Evolutionary conservation across 2,888 invertebrate species (phyloP).

Genomic region (Ormyrus rosae): DNA sequence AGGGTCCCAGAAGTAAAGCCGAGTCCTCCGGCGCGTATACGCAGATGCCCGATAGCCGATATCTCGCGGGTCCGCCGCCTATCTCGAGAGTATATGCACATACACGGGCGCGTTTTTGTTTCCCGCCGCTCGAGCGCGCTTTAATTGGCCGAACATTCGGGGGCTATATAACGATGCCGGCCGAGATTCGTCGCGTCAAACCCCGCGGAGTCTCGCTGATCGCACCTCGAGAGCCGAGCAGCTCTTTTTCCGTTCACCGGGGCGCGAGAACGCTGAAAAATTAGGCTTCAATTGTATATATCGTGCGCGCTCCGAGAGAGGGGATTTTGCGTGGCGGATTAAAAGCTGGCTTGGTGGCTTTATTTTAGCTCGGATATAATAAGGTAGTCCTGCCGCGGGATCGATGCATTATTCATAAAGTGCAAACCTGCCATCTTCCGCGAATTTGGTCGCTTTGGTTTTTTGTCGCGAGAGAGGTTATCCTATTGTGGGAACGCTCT

Average conservation of each 20-base stretch:
- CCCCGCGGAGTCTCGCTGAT: neutral
- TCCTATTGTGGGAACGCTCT: too few species aligned
- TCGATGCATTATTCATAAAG: too few species aligned
- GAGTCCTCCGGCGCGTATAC: neutral
- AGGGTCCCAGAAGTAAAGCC: slow-evolving; percentile 6
- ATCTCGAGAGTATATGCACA: neutral
- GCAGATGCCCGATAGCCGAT: slow-evolving; percentile 27
- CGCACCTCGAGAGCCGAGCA: slow-evolving; percentile 40
- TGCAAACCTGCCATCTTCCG: too few species aligned
- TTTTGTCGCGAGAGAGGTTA: too few species aligned
- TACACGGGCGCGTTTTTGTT: slow-evolving; percentile 13
- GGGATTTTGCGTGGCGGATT: too few species aligned
- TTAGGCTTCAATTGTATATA: too few species aligned
- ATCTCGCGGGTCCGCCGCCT: neutral
- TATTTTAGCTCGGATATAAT: too few species aligned
- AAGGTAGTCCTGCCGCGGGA: too few species aligned
- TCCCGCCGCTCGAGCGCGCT: slow-evolving; percentile 45
- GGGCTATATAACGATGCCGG: slow-evolving; percentile 61
- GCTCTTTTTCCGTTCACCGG: slow-evolving; percentile 3
- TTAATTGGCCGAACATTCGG: slow-evolving; percentile 64
- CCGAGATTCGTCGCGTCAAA: slow-evolving; percentile 34
- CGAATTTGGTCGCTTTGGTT: too few species aligned
- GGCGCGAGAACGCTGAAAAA: neutral
- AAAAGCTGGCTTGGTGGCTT: too few species aligned
- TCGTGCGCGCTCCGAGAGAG: too few species aligned